A percentile compares a stretch with the other conserved stretches of the same genome.
phyloP scores from a whole-genome alignment of 2,113 vertebrate species.

The Vicugna pacos region DNA sequence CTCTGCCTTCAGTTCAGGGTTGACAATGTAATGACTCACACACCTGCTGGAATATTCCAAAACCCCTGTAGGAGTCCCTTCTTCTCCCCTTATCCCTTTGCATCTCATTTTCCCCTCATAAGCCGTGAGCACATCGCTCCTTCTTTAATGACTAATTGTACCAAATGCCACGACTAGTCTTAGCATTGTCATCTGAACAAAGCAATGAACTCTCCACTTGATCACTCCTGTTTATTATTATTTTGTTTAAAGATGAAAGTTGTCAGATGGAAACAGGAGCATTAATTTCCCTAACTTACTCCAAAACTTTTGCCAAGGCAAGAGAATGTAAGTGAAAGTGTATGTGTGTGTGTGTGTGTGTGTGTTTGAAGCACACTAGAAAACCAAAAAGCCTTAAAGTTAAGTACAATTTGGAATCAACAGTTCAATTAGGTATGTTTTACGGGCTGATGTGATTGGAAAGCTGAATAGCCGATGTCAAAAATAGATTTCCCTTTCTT shows the following conservation, averaged over 20 bases:
- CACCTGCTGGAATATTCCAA: background rate
- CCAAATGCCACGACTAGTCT: background rate
- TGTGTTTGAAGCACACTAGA: background rate
- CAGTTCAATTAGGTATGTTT: constrained; percentile 56
- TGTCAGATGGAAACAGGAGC: background rate
- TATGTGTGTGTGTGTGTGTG: background rate
- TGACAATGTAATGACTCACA: background rate
- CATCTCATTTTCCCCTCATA: background rate
- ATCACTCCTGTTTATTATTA: background rate
- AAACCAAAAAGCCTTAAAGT: background rate
- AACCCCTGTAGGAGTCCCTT: background rate
- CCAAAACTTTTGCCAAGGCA: background rate
- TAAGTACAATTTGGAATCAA: constrained; percentile 3
- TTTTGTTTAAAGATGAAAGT: background rate
- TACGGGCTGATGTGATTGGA: constrained; percentile 33
- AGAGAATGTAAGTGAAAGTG: background rate
- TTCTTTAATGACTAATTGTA: background rate
- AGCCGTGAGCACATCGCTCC: background rate
- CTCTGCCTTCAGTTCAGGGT: background rate
- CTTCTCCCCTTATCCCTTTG: background rate
- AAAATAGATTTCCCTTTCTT: constrained; percentile 71
- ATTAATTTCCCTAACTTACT: background rate
- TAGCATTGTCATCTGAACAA: background rate
- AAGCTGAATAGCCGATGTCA: constrained; percentile 46
- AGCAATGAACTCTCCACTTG: background rate